Base-by-base conservation (phyloP, 2,797 vertebrate genomes). In the Babyrousa celebensis region DNA sequence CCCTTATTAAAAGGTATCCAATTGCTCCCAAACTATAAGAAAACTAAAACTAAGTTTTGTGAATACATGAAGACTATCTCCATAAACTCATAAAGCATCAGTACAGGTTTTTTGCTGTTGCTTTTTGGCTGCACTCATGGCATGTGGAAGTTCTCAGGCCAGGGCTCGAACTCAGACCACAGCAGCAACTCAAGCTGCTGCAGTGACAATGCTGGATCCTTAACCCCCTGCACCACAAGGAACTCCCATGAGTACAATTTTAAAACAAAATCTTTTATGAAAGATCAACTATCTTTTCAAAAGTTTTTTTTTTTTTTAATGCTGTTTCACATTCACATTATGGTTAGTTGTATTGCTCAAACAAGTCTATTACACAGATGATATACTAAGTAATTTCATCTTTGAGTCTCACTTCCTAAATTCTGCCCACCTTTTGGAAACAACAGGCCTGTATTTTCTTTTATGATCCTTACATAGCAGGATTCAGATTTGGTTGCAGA, bases 261-360 rank as follows among this genome's bases (percentile, higher is more conserved):
- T 92, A 75, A 93, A 95, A 77, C 63, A 94, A 96, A 80, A 40
- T 60, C 8, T 87, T 83, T 85, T 74, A 82, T 77, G 87, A 93
- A 86, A 94, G 67, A 83, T 79, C 15, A 97, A 48, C 52, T 43
- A 58, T 80, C 84, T 56, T 56, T 96, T 85, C 25, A 58, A 32
- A 70, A 80, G 80, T 65, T 90, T 96, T 63, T 60, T 84, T 43
- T 63, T 60, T 84, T 43, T 43, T n/a, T n/a, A n/a, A 20, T 20
- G 11, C 58, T 91, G 71, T 40, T 90, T 93, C 65, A 58, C 56
- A 67, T 32, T 86, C 40, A 85, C 17, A 20, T 85, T 85, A 56
- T n/a, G 12, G 25, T 91, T 95, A 21, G 10, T 77, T 84, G 79
- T 52, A 4, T 68, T 72, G 87, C 68, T 70, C 8, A 29, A 75